Evolutionary conservation across 1,140 invertebrate genomes (phyloP).

Genomic region (Aphis gossypii): DNA sequence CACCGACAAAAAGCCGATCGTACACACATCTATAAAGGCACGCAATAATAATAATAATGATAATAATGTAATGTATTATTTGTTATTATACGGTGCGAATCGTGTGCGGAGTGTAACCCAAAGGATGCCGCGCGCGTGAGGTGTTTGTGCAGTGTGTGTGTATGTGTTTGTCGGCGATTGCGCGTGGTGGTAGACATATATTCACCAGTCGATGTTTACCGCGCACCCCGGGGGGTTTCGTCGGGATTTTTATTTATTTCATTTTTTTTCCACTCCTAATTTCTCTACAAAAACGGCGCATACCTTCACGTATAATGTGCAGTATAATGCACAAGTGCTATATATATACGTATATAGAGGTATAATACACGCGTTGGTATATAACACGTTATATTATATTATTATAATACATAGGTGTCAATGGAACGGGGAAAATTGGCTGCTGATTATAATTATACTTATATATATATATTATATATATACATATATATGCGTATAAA

Average conservation of each 20-base stretch:
- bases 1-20: constrained; percentile 24
- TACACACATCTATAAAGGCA: background rate
- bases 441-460: background rate
- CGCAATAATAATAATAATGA: constrained; percentile 49
- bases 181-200: background rate
- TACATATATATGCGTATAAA: background rate
- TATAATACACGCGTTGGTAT: background rate
- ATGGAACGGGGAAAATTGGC: background rate
- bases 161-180: background rate
- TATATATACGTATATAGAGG: background rate
- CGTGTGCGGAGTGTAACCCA: constrained; percentile 30
- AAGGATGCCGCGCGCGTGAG: constrained; percentile 45
- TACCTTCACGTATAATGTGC: background rate
- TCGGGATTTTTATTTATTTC: constrained; percentile 32
- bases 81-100: constrained; percentile 58
- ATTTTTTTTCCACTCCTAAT: constrained; percentile 14
- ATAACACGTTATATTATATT: background rate
- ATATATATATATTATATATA: background rate
- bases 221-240: constrained; percentile 40
- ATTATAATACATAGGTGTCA: background rate
- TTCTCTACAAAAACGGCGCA: constrained; percentile 3
- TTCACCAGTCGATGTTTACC: constrained; percentile 51
- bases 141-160: background rate
- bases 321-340: background rate
- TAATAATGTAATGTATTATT: constrained; percentile 47